Evolutionary conservation across 2,113 vertebrate genomes (phyloP).

Genomic region (Cynopterus brachyotis): DNA sequence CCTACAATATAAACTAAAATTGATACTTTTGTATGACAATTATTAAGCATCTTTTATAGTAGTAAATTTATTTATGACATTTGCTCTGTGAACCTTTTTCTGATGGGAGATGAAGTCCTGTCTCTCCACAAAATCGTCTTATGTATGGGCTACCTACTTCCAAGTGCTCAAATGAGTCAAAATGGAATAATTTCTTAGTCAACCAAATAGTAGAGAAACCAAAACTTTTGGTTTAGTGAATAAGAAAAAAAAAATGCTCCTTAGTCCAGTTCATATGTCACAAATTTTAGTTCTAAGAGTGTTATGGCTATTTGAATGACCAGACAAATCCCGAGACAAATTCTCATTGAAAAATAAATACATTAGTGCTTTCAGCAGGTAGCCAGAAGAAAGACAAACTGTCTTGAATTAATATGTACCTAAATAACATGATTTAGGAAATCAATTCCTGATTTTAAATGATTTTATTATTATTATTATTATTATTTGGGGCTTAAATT

Average conservation of each 20-base stretch:
- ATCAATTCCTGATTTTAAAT: neutral
- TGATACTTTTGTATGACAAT: neutral
- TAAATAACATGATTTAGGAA: neutral
- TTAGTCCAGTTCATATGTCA: neutral
- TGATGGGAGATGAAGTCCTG: neutral
- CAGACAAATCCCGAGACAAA: neutral
- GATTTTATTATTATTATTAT: neutral
- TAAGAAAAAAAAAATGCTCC: neutral
- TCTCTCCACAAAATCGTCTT: neutral
- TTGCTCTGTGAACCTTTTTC: neutral
- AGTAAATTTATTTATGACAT: neutral
- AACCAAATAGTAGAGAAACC: neutral
- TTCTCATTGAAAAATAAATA: neutral
- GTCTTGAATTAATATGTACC: neutral
- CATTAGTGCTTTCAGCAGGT: neutral
- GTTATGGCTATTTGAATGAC: neutral
- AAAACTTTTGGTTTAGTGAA: neutral
- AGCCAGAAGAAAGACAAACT: neutral
- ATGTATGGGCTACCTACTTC: neutral
- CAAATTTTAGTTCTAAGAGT: neutral
- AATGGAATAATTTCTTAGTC: neutral
- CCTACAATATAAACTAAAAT: neutral
- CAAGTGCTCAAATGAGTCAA: neutral
- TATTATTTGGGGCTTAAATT: neutral
- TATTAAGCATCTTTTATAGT: neutral